Conservation (phyloP, 1,140 invertebrate species). For the Lasioglossum albipes region DNA sequence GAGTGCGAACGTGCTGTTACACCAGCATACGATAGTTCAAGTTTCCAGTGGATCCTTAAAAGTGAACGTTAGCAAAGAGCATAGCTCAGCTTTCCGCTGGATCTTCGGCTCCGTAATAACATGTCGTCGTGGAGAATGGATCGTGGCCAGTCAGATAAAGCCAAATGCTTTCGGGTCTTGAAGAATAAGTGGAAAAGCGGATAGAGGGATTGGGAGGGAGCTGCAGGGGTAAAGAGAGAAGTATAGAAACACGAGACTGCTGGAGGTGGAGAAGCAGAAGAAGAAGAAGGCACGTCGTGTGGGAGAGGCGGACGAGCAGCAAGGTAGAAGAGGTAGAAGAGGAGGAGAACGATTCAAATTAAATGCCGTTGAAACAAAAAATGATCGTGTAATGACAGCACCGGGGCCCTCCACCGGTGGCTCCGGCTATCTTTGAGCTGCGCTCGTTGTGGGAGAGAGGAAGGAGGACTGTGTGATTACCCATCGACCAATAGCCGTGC, state of each 20-base stretch:
- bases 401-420: slow-evolving; percentile 48
- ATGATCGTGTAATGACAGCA: slow-evolving; percentile 68
- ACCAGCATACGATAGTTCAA: no score
- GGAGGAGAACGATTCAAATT: slow-evolving; percentile 61
- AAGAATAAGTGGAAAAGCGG: slow-evolving; percentile 19
- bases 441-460: slow-evolving; percentile 24
- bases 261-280: not conserved
- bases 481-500: slow-evolving; percentile 69
- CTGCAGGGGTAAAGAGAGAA: not conserved
- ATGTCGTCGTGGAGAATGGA: slow-evolving; percentile 45
- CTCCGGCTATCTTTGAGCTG: slow-evolving; percentile 55
- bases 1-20: not conserved
- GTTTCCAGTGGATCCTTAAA: no score
- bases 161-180: not conserved
- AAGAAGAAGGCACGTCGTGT: no score
- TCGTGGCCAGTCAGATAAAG: slow-evolving; percentile 37
- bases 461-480: slow-evolving; percentile 67
- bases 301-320: slow-evolving; percentile 19
- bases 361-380: slow-evolving; percentile 70
- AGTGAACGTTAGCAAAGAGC: no score
- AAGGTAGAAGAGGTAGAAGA: not conserved
- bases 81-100: no score
- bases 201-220: not conserved
- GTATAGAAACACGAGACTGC: slow-evolving; percentile 16
- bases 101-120: slow-evolving; percentile 27